Conservation (phyloP, 2,113 vertebrate species). For the Haemorhous mexicanus region DNA sequence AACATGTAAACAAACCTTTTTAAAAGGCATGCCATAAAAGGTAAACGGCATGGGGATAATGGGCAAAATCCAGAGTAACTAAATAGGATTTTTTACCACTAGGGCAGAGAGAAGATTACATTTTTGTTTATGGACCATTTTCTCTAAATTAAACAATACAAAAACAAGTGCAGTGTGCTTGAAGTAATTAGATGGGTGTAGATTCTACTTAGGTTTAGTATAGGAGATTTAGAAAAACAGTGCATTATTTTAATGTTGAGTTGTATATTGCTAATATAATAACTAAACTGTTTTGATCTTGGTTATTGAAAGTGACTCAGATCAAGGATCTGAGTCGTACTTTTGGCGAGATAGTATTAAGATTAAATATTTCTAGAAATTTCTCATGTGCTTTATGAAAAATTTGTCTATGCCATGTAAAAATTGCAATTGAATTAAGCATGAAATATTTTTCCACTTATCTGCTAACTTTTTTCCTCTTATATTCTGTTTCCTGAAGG, state of each 20-base stretch:
- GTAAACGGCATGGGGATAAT: neutral
- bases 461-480: neutral
- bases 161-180: neutral
- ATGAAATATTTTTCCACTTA: neutral
- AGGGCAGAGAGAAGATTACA: neutral
- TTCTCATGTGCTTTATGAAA: neutral
- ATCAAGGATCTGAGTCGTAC: neutral
- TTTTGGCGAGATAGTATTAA: neutral
- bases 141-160: neutral
- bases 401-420: neutral
- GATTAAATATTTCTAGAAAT: neutral
- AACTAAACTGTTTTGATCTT: neutral
- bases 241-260: neutral
- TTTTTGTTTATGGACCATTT: neutral
- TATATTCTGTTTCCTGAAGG: neutral
- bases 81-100: neutral
- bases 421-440: neutral
- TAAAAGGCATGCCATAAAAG: neutral
- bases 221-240: neutral
- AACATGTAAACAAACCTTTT: neutral
- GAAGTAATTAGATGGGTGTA: neutral
- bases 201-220: neutral
- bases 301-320: neutral
- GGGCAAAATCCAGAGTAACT: neutral
- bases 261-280: neutral